A percentile compares a stretch with the other conserved stretches of the same genome.
phyloP scores from a whole-genome alignment of 2,113 vertebrate genomes.

The Sturnus vulgaris region DNA sequence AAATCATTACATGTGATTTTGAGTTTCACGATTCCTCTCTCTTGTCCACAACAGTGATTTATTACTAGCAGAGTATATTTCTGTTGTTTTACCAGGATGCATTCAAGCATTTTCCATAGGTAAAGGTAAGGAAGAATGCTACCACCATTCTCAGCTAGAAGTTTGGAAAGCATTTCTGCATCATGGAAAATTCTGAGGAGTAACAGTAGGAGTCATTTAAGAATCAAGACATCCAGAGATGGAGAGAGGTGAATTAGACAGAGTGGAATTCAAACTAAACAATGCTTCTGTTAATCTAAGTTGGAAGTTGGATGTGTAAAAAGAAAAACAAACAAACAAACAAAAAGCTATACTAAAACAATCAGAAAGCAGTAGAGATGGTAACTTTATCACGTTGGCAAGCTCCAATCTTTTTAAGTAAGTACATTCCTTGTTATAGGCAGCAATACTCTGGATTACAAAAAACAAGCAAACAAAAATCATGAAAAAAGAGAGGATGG shows the following conservation, averaged over 20 bases:
- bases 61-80: neutral
- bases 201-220: neutral
- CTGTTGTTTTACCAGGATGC: neutral
- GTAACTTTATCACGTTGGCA: neutral
- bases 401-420: neutral
- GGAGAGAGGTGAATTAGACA: neutral
- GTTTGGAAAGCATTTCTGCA: neutral
- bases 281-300: neutral
- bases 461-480: neutral
- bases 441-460: neutral
- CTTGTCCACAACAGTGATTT: neutral
- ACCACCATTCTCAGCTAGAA: neutral
- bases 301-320: neutral
- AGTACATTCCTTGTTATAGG: neutral
- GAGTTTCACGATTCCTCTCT: neutral
- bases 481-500: neutral
- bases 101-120: neutral
- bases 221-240: neutral
- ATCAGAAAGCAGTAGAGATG: neutral
- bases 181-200: neutral
- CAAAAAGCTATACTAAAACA: neutral
- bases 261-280: neutral
- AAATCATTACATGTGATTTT: neutral
- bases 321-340: neutral
- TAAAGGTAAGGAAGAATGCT: neutral